Evolutionary conservation across 2,113 vertebrate genomes (phyloP), one percentile per base, ranked within the genome.

Genomic region (Elephantulus edwardii): DNA sequence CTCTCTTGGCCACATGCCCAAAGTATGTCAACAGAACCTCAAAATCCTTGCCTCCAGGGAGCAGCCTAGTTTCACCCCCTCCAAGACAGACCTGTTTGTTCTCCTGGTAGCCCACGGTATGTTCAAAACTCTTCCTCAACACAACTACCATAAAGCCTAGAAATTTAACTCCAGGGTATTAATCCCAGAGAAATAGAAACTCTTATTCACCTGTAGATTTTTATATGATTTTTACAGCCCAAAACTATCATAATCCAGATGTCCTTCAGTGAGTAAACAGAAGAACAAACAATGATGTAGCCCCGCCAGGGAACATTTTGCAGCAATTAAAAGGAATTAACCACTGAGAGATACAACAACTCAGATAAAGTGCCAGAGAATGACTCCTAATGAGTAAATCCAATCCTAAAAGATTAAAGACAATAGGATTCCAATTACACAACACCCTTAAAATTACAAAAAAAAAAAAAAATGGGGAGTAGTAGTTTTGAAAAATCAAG

Each of bases 321-420:
- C 2, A 8, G 26, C 62, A 64, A 11, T 26, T n/a, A 54, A 84
- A 79, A 66, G 33, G 28, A 77, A 44, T 1, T 19, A 3, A 12
- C 1, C 0, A 12, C 4, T 7, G 35, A 77, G 17, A 71, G 8
- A 64, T 0, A 1, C 19, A 46, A 19, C 35, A 16, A 13, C 50
- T 40, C 6, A 56, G 40, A 38, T 30, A 58, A 46, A 38, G 42
- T 42, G 17, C 35, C 30, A 76, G 58, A 75, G 72, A 86, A 46
- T 17, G 6, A 50, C 2, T 6, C 79, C 62, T 11, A 58, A 8
- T 42, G 64, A 40, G 28, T 62, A 72, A 44, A 38, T 33, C 24
- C 44, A 79, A 30, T 28, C 22, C 82, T 12, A 0, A 71, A 76
- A 76, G 44, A 17, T 8, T 4, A 35, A 38, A 11, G 3, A 11